These are phyloP conservation scores for Eupsittula cactorum DNA, from an alignment of 2,113 vertebrate species.

Conservation along the genomic window DNA sequence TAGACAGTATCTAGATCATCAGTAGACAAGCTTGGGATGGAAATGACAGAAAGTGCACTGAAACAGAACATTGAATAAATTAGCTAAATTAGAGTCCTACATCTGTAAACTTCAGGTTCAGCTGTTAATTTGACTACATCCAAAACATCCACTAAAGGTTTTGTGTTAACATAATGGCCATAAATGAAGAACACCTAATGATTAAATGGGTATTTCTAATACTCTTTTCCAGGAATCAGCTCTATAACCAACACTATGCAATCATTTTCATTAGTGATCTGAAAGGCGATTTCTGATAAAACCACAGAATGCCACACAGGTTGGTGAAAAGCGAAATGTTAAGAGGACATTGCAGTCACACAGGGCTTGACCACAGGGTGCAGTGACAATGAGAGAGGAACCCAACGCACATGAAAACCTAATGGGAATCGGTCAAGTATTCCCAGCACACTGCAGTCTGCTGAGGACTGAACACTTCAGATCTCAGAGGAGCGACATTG, in stretches of 20 bases:
- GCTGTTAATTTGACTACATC: background rate
- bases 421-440: accelerated
- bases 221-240: background rate
- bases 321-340: background rate
- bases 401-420: background rate
- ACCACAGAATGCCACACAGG: background rate
- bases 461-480: background rate
- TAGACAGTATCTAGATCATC: background rate
- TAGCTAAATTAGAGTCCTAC: background rate
- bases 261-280: background rate
- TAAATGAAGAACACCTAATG: background rate
- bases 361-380: background rate
- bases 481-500: accelerated
- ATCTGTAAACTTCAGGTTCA: background rate
- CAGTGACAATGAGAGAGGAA: background rate
- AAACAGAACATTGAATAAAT: background rate
- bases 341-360: background rate
- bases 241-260: background rate
- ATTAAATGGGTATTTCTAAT: background rate
- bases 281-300: background rate
- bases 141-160: background rate
- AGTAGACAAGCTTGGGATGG: background rate
- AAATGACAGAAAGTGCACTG: background rate
- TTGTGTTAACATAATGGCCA: background rate
- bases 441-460: background rate